These are phyloP conservation scores for Peromyscus attwateri DNA, from an alignment of 2,797 vertebrate genomes.

Conservation along the genomic window DNA sequence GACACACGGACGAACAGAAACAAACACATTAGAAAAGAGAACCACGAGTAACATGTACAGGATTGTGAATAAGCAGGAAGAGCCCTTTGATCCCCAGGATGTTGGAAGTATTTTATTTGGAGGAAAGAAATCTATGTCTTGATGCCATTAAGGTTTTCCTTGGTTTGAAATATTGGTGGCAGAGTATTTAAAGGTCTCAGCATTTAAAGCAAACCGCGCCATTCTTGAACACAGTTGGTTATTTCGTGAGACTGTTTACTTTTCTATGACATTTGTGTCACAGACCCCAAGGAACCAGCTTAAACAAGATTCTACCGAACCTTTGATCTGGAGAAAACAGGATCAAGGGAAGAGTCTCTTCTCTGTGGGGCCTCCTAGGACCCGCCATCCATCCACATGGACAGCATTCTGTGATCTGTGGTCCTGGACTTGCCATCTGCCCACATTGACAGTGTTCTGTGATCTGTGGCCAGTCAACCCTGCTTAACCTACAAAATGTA, in stretches of 20 bases:
- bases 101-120: background rate
- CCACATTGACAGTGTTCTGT: constrained; percentile 70
- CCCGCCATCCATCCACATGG: constrained; percentile 72
- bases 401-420: constrained; percentile 81
- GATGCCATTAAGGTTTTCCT: background rate
- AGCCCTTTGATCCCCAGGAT: background rate
- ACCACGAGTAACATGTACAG: background rate
- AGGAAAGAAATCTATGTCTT: constrained; percentile 23
- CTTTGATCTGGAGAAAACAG: constrained; percentile 84
- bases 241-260: constrained; percentile 48
- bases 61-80: background rate
- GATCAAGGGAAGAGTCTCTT: constrained; percentile 83
- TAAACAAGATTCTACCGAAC: constrained; percentile 69
- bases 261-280: constrained; percentile 61
- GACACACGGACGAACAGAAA: background rate
- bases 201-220: constrained; percentile 63
- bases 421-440: constrained; percentile 81
- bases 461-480: constrained; percentile 85
- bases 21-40: background rate
- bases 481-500: constrained; percentile 86
- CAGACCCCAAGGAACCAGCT: constrained; percentile 75
- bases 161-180: background rate
- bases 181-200: constrained; percentile 40
- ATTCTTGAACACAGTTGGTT: constrained; percentile 17
- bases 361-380: constrained; percentile 81